Evolutionary conservation across 2,888 invertebrate genomes (phyloP), one percentile per base, ranked within the genome.

Genomic region (Andrena trimmerana): DNA sequence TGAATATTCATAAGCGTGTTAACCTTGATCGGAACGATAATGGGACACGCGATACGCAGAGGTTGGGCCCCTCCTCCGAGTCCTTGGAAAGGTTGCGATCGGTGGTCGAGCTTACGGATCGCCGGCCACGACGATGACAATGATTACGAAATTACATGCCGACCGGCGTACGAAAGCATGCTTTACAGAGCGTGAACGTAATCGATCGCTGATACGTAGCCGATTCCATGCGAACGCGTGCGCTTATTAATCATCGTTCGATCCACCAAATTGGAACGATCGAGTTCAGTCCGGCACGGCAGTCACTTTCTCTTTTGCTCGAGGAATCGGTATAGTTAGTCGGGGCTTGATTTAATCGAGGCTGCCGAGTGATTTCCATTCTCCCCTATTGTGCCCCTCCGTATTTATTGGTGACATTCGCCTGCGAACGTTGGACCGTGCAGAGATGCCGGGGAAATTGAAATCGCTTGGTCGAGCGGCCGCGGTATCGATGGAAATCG

Each of bases 21-120:
- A 69, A 76, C 75, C 81, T 73, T 83, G 83, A 82, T 83, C 73
- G 82, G 29, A 54, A 68, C 71, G 77, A 73, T 77, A 78, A 78
- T 78, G 63, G 75, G 48, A 69, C 83, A 83, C 83, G 68, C 75
- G 82, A 75, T 84, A 83, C 81, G 67, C 50, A 29, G 65, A 52
- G 50, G 27, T 33, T 8, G 8, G 60, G 59, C 72, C 81, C 63
- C 73, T 36, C 65, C 78, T 69, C 60, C 73, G 79, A 62, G 81
- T 68, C 85, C 85, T 85, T 85, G 85, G 60, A 81, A 84, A 85
- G 85, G 85, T 81, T 84, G 79, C 2, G 73, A 85, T 76, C 70
- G 83, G 52, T 24, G 73, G 36, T 57, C 65, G 66, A 52, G 70
- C 84, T 62, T 72, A 82, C 57, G 80, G 83, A 80, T 83, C 80